Evolutionary conservation across 2,888 invertebrate genomes (phyloP), one percentile per base, ranked within the genome.

Genomic region (Chesias legatella): DNA sequence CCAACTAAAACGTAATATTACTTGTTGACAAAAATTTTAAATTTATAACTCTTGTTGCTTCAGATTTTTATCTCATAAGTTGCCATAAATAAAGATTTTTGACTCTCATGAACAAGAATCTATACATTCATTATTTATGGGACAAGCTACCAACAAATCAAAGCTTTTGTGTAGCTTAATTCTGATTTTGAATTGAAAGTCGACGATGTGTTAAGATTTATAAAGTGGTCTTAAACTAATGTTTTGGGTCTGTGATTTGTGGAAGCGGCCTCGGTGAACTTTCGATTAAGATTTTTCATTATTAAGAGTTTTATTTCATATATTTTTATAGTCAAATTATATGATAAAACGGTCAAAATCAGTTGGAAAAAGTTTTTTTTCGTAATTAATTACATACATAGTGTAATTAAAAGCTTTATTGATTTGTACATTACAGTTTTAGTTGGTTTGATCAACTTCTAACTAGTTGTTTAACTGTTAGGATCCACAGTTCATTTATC

Each of bases 181-280:
- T 59, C 50, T 48, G 46, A 55, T 56, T 51, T 53, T 56, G 68
- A 67, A 70, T 79, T 73, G 71, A 63, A 52, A 71, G 60, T 57
- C 68, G 71, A 69, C 69, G 77, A 79, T 54, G 77, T 79, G 77
- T 68, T 63, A 54, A 72, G 74, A 80, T 84, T 81, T 81, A 85
- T 78, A 62, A 39, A 38, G 26, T 52, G 43, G 52, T 56, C 48
- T 61, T 54, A 36, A 54, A 30, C 46, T 37, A 32, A 24, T 33
- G 20, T 33, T 38, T 27, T 9, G 25, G 47, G 38, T 34, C 9
- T 47, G 39, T 7, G 10, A n/a, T 20, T 24, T 37, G 34, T 60
- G 43, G 66, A 67, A 50, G 47, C 7, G 58, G 0, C 29, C 11
- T 11, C 29, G 35, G 41, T 31, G 33, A 42, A 25, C 45, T 38